A percentile compares a stretch with the other conserved stretches of the same genome.
These are phyloP conservation scores for Myzus persicae DNA, from an alignment of 1,140 invertebrate genomes.

Conservation along the genomic window DNA sequence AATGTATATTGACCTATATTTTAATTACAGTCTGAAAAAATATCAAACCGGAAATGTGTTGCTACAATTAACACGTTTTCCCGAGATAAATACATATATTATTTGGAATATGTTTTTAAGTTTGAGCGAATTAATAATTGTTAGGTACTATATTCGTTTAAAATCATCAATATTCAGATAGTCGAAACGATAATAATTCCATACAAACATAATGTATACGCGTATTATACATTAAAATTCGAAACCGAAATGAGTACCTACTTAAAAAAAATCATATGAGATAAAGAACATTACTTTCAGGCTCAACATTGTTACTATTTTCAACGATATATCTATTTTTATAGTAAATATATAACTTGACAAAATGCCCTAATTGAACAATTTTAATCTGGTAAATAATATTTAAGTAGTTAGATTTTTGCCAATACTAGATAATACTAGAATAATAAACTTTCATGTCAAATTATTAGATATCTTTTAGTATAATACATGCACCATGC, in stretches of 20 bases:
- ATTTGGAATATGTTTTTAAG: background rate
- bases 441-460: background rate
- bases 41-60: background rate
- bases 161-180: background rate
- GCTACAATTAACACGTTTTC: background rate
- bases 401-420: background rate
- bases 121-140: background rate
- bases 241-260: background rate
- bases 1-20: constrained; percentile 14
- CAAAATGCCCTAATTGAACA: too few species aligned
- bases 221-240: background rate
- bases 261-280: background rate
- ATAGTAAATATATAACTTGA: background rate
- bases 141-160: background rate
- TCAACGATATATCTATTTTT: background rate
- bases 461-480: background rate
- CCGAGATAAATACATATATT: background rate
- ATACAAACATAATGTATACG: too few species aligned
- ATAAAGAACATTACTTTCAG: background rate
- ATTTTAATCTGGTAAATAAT: background rate
- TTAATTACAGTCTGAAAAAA: background rate
- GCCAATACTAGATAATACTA: too few species aligned
- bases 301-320: background rate
- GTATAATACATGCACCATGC: too few species aligned
- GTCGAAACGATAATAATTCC: background rate